Percentiles rank a stretch among this genome's conserved stretches.
Conservation (phyloP, 2,113 vertebrate genomes). For the Cervus canadensis region DNA sequence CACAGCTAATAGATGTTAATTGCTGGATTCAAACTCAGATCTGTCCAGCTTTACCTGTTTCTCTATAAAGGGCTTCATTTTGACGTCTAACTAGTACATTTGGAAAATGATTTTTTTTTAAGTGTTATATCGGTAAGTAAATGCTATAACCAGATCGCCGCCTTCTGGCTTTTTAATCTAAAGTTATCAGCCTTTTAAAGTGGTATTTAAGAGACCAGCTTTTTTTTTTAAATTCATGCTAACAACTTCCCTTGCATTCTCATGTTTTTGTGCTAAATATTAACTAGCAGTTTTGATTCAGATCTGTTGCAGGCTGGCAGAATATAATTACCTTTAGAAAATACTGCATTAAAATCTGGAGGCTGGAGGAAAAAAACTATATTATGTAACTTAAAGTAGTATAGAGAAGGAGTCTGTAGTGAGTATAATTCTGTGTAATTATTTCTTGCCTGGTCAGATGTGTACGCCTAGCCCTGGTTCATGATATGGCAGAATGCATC, state of each 20-base stretch:
- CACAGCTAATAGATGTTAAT: not conserved
- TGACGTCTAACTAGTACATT: not conserved
- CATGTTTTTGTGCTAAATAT: not conserved
- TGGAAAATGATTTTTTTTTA: not conserved
- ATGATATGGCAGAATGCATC: slow-evolving; percentile 98
- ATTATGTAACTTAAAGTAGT: not conserved
- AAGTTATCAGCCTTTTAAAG: not conserved
- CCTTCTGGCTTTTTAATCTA: slow-evolving; percentile 7
- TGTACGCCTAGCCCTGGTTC: slow-evolving; percentile 93
- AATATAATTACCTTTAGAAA: slow-evolving; percentile 6
- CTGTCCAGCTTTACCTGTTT: not conserved
- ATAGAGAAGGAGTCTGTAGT: not conserved
- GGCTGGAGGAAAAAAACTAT: not conserved
- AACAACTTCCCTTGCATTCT: not conserved
- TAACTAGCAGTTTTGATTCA: not conserved
- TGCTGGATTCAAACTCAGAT: not conserved
- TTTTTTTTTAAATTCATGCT: not conserved
- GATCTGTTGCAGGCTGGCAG: not conserved
- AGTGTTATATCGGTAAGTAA: slow-evolving; percentile 5
- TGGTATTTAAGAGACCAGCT: not conserved
- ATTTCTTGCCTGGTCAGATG: slow-evolving; percentile 83
- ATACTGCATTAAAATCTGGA: not conserved
- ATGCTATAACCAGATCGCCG: not conserved
- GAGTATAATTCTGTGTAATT: slow-evolving; percentile 47
- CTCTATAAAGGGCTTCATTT: not conserved